These are phyloP conservation scores for Zoanthus solanderi DNA, from an alignment of 92 coral and sea anemone genomes.

Conservation along the genomic window DNA sequence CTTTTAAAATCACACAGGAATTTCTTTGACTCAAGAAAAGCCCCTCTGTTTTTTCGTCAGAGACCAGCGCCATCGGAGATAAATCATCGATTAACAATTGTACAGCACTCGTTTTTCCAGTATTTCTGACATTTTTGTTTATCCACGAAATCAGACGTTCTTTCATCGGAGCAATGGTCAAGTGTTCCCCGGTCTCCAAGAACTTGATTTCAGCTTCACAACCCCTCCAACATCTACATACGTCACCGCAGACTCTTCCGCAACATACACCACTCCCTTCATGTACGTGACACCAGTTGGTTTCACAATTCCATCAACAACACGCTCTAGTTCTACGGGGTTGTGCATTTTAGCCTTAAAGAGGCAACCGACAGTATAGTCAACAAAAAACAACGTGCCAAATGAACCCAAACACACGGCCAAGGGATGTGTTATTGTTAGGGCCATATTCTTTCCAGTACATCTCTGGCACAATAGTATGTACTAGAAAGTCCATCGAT, in stretches of 20 bases:
- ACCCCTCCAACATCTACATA: not conserved
- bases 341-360: not conserved
- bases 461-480: not conserved
- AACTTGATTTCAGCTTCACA: not conserved
- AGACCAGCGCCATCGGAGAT: not conserved
- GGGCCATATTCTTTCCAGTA: not conserved
- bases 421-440: not conserved
- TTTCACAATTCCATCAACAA: not conserved
- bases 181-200: not conserved
- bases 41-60: not conserved
- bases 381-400: not conserved
- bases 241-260: not conserved
- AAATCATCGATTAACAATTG: constrained; percentile 5
- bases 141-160: constrained; percentile 3
- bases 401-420: not conserved
- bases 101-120: constrained; percentile 8
- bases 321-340: not conserved
- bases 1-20: constrained; percentile 5
- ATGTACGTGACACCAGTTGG: not conserved
- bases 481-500: not conserved
- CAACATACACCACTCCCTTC: not conserved
- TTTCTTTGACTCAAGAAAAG: not conserved
- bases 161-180: not conserved
- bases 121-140: not conserved
- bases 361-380: not conserved